Conservation (phyloP, 2,113 vertebrate genomes). For the Erpornis zantholeuca region DNA sequence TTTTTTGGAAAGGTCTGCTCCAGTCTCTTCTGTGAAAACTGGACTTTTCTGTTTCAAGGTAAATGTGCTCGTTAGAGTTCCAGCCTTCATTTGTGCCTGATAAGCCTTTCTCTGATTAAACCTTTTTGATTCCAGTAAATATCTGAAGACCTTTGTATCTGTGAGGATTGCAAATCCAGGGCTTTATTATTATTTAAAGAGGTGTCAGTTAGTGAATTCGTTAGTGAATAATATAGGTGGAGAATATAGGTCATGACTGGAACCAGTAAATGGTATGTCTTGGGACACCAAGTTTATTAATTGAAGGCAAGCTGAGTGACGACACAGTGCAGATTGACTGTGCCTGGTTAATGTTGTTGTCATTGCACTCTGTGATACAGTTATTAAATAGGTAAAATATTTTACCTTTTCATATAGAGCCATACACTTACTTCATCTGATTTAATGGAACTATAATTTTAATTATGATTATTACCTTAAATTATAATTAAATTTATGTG, state of each 20-base stretch:
- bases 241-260: conserved; percentile 47
- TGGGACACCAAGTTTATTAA: conserved; percentile 53
- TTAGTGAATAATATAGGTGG: conserved; percentile 40
- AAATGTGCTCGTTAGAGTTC: background rate
- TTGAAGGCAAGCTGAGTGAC: conserved; percentile 38
- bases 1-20: background rate
- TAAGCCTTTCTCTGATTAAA: conserved; percentile 27
- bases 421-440: conserved; percentile 75
- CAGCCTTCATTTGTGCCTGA: background rate
- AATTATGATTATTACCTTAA: conserved; percentile 82
- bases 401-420: conserved; percentile 73
- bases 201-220: background rate
- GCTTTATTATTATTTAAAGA: conserved; percentile 58
- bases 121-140: background rate
- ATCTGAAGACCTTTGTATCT: conserved; percentile 20
- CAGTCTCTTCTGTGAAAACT: background rate
- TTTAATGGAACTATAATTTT: conserved; percentile 81
- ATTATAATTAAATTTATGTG: conserved; percentile 83
- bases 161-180: conserved; percentile 8
- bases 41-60: background rate
- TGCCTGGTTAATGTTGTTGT: conserved; percentile 74
- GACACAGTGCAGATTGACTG: conserved; percentile 34
- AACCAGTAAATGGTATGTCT: conserved; percentile 8
- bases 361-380: conserved; percentile 72
- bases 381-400: conserved; percentile 80